Percentiles rank a stretch among this genome's conserved stretches.
Evolutionary conservation across 2,888 invertebrate genomes (phyloP).

Genomic region (Acronicta leporina): DNA sequence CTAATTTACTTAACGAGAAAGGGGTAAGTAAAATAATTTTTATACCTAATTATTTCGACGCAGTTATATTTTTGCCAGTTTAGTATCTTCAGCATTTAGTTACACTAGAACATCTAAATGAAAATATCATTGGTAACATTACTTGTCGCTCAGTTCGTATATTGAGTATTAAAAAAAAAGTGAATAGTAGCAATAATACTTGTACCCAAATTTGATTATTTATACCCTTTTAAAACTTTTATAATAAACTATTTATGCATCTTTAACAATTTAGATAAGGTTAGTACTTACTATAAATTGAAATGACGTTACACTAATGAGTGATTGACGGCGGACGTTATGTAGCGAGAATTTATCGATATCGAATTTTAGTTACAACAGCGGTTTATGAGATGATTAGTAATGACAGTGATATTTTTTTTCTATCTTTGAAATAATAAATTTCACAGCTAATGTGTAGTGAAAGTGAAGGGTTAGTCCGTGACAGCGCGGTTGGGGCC

Average conservation of each 20-base stretch:
- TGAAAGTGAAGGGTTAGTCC: slow-evolving; percentile 51
- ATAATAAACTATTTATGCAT: slow-evolving; percentile 18
- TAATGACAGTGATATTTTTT: not conserved
- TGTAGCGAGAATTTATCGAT: slow-evolving; percentile 24
- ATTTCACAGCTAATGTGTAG: slow-evolving; percentile 59
- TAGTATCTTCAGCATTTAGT: slow-evolving; percentile 8
- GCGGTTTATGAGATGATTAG: slow-evolving; percentile 19
- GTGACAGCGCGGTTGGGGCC: slow-evolving; percentile 46
- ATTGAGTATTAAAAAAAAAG: not conserved
- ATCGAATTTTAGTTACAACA: slow-evolving; percentile 36
- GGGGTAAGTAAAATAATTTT: not conserved
- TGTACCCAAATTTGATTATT: slow-evolving; percentile 1
- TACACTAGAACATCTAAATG: not conserved
- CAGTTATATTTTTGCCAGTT: slow-evolving; percentile 2
- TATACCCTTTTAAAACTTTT: not conserved
- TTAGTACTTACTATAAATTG: slow-evolving; percentile 45
- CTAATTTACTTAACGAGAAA: slow-evolving; percentile 12
- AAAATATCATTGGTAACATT: no score
- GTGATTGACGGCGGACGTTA: slow-evolving; percentile 31
- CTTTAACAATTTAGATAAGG: slow-evolving; percentile 37
- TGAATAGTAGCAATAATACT: not conserved
- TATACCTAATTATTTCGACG: slow-evolving; percentile 6
- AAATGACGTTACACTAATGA: slow-evolving; percentile 38
- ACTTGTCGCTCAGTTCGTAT: not conserved
- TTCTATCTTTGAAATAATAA: slow-evolving; percentile 29